phyloP scores from a whole-genome alignment of 2,888 invertebrate species.

The Aspidapion aeneum region DNA sequence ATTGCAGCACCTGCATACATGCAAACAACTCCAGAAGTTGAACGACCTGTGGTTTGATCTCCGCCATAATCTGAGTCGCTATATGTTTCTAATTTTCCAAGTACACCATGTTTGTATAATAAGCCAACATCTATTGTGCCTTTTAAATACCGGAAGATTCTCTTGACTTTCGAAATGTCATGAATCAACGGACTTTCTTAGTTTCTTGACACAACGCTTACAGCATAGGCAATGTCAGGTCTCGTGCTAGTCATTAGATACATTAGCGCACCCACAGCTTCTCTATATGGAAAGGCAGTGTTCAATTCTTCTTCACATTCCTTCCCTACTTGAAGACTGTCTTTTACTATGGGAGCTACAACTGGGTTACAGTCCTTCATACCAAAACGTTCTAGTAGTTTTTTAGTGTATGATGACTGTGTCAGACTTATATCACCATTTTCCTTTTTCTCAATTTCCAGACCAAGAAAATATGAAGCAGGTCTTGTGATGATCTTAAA shows the following conservation, averaged over 20 bases:
- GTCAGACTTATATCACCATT: conserved; percentile 4
- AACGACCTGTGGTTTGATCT: conserved; percentile 3
- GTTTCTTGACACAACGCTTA: background rate
- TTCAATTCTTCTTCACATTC: no score
- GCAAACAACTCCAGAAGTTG: conserved; percentile 9
- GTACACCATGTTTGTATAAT: background rate
- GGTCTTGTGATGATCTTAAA: background rate
- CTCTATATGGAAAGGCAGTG: background rate
- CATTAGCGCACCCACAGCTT: background rate
- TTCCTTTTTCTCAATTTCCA: background rate
- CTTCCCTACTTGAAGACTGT: no score
- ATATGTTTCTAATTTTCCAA: conserved; percentile 9
- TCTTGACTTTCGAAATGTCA: background rate
- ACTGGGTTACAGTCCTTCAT: conserved; percentile 9
- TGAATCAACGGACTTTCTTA: background rate
- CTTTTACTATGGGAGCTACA: background rate
- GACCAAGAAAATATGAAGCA: background rate
- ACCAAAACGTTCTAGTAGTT: no score
- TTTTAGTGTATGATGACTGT: conserved; percentile 8
- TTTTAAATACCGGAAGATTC: background rate
- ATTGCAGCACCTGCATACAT: no score
- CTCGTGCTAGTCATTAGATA: background rate
- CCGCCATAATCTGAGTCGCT: conserved; percentile 15
- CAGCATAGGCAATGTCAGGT: background rate
- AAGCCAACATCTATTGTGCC: background rate